A percentile compares a stretch with the other conserved stretches of the same genome.
These are phyloP conservation scores for Hypomecis atomaria DNA, from an alignment of 2,888 invertebrate species.

Conservation along the genomic window DNA sequence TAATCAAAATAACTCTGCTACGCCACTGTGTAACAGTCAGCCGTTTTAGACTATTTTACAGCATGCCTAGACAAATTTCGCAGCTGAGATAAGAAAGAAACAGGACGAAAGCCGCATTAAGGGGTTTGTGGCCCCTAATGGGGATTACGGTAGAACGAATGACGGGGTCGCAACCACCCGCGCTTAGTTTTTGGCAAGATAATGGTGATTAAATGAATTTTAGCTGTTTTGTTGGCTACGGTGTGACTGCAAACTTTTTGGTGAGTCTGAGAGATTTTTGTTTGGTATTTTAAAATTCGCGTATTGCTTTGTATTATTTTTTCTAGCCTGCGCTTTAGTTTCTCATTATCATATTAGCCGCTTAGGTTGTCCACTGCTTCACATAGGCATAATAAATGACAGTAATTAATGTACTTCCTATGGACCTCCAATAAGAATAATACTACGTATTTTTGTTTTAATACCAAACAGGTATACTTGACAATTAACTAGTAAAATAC, in stretches of 20 bases:
- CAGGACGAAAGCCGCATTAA: conserved; percentile 74
- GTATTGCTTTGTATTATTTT: background rate
- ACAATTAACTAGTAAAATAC: too few species aligned
- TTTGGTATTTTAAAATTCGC: too few species aligned
- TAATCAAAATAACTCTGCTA: background rate
- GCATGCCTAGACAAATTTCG: conserved; percentile 83
- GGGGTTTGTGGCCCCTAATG: conserved; percentile 70
- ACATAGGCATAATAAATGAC: too few species aligned
- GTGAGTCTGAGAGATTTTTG: conserved; percentile 14
- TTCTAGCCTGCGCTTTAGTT: too few species aligned
- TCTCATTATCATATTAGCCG: too few species aligned
- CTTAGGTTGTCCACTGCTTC: too few species aligned
- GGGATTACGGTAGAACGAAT: conserved; percentile 72
- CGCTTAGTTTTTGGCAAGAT: conserved; percentile 70
- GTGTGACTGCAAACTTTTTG: conserved; percentile 46
- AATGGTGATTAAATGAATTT: conserved; percentile 75
- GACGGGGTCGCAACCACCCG: conserved; percentile 60
- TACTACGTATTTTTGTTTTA: too few species aligned
- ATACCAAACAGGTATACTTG: too few species aligned
- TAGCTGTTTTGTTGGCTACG: conserved; percentile 47
- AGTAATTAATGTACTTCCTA: too few species aligned
- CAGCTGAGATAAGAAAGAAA: conserved; percentile 80
- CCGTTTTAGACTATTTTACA: conserved; percentile 70
- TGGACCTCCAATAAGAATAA: too few species aligned
- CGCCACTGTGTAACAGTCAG: conserved; percentile 55